Evolutionary conservation across 2,113 vertebrate species (phyloP).

Genomic region (Phainopepla nitens): DNA sequence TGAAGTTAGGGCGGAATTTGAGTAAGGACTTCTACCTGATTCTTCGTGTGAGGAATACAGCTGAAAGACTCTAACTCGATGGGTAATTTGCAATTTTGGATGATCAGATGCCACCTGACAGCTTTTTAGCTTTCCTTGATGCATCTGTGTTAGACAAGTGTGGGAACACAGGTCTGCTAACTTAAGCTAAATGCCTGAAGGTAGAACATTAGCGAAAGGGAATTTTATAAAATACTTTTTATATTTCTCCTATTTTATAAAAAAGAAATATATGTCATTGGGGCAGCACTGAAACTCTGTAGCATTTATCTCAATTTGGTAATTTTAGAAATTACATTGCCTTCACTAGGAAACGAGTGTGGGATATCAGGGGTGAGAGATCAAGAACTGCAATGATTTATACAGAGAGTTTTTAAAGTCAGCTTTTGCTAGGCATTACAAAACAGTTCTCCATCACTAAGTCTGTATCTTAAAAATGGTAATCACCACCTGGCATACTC

Average conservation of each 20-base stretch:
- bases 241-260: not conserved
- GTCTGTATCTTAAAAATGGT: not conserved
- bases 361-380: not conserved
- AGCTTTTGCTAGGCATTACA: not conserved
- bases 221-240: not conserved
- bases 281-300: not conserved
- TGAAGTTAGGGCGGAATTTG: not conserved
- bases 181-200: not conserved
- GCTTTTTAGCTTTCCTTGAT: not conserved
- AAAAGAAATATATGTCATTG: not conserved
- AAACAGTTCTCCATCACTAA: not conserved
- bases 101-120: not conserved
- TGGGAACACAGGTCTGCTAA: not conserved
- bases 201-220: not conserved
- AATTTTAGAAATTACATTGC: not conserved
- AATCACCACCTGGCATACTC: not conserved
- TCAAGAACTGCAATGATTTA: not conserved
- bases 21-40: not conserved
- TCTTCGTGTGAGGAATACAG: accelerated
- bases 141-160: not conserved
- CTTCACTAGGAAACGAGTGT: not conserved
- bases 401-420: not conserved
- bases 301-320: not conserved
- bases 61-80: accelerated
- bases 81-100: not conserved